Percentiles rank a stretch among this genome's conserved stretches.
Conservation (phyloP, 1,140 invertebrate genomes). For the Macrotrachela quadricornifera region DNA sequence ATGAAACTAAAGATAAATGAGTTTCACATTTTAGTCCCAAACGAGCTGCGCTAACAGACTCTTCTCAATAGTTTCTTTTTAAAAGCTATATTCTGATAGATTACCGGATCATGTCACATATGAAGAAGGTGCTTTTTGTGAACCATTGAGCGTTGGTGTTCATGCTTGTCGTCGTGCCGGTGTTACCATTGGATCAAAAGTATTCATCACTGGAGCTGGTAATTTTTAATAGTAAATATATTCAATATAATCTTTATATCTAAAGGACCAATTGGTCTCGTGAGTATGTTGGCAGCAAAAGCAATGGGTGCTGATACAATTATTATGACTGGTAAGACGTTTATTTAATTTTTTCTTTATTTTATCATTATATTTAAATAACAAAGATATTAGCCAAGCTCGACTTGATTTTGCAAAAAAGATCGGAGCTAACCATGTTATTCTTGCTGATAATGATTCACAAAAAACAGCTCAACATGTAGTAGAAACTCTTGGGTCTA, state of each 20-base stretch:
- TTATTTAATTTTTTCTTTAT: neutral
- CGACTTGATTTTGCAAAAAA: conserved; percentile 55
- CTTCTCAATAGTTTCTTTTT: neutral
- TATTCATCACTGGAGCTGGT: conserved; percentile 66
- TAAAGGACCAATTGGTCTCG: conserved; percentile 59
- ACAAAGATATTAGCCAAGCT: conserved; percentile 48
- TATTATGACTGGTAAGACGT: conserved; percentile 48
- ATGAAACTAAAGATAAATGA: too few species aligned
- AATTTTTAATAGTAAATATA: neutral
- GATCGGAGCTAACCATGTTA: conserved; percentile 52
- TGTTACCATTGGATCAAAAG: conserved; percentile 46
- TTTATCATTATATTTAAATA: neutral
- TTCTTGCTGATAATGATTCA: conserved; percentile 35
- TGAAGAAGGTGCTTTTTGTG: conserved; percentile 75
- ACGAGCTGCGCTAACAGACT: too few species aligned
- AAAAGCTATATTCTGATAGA: conserved; percentile 30
- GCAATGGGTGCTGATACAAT: conserved; percentile 65
- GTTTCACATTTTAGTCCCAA: too few species aligned
- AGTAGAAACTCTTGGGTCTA: conserved; percentile 39
- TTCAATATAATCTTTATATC: neutral
- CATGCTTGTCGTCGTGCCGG: conserved; percentile 62
- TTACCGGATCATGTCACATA: conserved; percentile 63
- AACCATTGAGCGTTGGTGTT: conserved; percentile 73
- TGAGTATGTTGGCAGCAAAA: conserved; percentile 57
- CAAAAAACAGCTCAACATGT: conserved; percentile 41